These are phyloP conservation scores for Leptinotarsa undecemlineata DNA, from an alignment of 1,140 invertebrate species.

Conservation along the genomic window DNA sequence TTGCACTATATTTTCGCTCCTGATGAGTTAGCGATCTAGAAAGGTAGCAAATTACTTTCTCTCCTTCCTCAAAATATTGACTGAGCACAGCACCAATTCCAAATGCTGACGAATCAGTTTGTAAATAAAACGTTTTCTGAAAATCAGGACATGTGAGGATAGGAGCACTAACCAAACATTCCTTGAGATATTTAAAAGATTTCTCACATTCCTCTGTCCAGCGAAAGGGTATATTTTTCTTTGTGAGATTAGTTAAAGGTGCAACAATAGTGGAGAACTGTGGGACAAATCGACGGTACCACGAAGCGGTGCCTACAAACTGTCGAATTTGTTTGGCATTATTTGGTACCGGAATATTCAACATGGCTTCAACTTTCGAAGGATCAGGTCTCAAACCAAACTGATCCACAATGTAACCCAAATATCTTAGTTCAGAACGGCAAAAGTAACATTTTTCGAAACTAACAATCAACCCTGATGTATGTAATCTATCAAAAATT, in stretches of 20 bases:
- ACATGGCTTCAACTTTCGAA: conserved; percentile 38
- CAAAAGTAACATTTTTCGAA: conserved; percentile 20
- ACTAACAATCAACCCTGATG: background rate
- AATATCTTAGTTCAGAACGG: conserved; percentile 6
- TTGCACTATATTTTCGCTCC: conserved; percentile 55
- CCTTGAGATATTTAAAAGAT: background rate
- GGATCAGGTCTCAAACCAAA: conserved; percentile 16
- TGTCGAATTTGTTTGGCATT: too few species aligned
- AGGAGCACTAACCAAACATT: background rate
- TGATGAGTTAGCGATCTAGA: conserved; percentile 48
- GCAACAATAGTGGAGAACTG: conserved; percentile 12
- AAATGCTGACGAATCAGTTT: conserved; percentile 36
- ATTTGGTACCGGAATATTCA: conserved; percentile 47
- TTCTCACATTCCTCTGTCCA: conserved; percentile 9
- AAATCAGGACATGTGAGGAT: conserved; percentile 32
- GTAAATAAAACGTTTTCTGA: background rate
- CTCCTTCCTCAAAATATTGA: conserved; percentile 37
- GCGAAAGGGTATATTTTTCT: background rate
- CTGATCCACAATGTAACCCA: conserved; percentile 15
- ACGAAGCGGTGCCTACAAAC: conserved; percentile 21
- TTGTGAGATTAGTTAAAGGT: conserved; percentile 44
- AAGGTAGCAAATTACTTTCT: conserved; percentile 36
- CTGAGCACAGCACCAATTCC: conserved; percentile 40
- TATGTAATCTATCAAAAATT: background rate
- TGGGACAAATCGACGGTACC: conserved; percentile 28